Evolutionary conservation across 2,888 invertebrate species (phyloP), one percentile per base, ranked within the genome.

Genomic region (Xestobium rufovillosum): DNA sequence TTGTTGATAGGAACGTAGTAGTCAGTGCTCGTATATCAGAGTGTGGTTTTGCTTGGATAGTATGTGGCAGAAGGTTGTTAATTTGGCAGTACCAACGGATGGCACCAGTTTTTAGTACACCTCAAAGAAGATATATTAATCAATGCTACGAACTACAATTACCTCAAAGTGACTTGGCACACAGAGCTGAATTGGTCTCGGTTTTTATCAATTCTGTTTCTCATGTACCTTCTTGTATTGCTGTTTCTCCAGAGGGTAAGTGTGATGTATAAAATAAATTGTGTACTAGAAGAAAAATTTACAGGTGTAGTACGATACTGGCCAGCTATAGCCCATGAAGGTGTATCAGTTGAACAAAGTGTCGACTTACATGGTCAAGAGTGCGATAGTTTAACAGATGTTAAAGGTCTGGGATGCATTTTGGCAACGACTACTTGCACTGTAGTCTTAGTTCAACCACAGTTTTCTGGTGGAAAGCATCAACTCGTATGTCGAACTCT

Each of bases 351-450:
- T 9, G 94, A 95, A 60, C 78, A 83, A 27, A 81, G 78, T 38
- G 83, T 86, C 2, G 91, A 92, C 57, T 69, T 95, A 17, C 87
- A 88, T 15, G 88, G 89, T 0, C 87, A 89, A 63, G 88, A 89
- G 66, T 89, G 88, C 52, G 84, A 85, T 51, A 75, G 79, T 36
- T 66, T 89, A 11, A 73, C 78, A 1, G 75, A 76, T 45, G 68
- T 81, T 31, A 73, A 81, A 33, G 75, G 78, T 0, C 71, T 80
- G 31, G 88, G 88, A 1, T 83, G 89, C 55, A 73, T 94, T 48
- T 70, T 94, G 31, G 88, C 89, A 1, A 95, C 94, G 8, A 94
- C 94, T 0, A 92, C 94, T 0, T 89, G 90, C 56, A 89, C 87
- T 1, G 73, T 92, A 16, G 79, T 89, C 0, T 68, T 85, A 14